phyloP scores from a whole-genome alignment of 2,888 invertebrate genomes.

The Azorinus chamasolen region DNA sequence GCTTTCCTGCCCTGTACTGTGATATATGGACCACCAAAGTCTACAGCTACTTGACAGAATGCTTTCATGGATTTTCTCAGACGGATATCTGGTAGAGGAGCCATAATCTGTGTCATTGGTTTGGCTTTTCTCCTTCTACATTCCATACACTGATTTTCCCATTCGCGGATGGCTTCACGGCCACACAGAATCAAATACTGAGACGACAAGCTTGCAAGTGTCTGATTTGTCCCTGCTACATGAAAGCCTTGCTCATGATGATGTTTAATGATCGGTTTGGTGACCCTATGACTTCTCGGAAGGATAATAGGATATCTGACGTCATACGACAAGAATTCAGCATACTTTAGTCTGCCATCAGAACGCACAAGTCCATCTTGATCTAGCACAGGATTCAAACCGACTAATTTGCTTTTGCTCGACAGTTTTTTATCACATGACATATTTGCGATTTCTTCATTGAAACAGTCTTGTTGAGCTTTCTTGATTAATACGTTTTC shows the following conservation, averaged over 20 bases:
- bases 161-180: conserved; percentile 55
- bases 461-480: too few species aligned
- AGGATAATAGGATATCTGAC: conserved; percentile 48
- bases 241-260: conserved; percentile 45
- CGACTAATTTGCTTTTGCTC: too few species aligned
- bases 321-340: conserved; percentile 43
- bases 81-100: conserved; percentile 40
- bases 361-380: too few species aligned
- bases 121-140: conserved; percentile 37
- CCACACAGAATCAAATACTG: conserved; percentile 53
- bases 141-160: conserved; percentile 36
- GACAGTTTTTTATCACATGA: too few species aligned
- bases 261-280: conserved; percentile 48
- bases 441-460: too few species aligned
- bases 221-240: conserved; percentile 49
- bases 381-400: too few species aligned
- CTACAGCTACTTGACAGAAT: conserved; percentile 33
- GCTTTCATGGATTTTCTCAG: conserved; percentile 27
- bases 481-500: too few species aligned
- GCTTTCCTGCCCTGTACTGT: conserved; percentile 54
- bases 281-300: conserved; percentile 43
- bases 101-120: conserved; percentile 42
- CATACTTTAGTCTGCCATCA: too few species aligned
- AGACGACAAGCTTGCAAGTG: conserved; percentile 33
- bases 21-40: conserved; percentile 50